Evolutionary conservation across 2,888 invertebrate species (phyloP), one percentile per base, ranked within the genome.

Genomic region (Drosophila crucigera): DNA sequence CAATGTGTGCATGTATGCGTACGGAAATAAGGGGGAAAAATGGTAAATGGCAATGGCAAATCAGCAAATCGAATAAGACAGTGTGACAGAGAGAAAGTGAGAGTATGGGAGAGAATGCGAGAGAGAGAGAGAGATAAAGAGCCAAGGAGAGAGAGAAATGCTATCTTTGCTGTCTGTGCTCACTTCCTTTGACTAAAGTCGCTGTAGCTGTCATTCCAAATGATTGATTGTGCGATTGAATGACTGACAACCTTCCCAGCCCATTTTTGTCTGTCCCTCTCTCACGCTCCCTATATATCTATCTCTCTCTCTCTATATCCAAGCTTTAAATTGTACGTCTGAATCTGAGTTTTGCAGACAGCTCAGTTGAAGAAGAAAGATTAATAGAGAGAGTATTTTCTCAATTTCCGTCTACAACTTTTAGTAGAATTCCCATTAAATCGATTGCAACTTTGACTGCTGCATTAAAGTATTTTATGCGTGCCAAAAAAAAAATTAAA

Each of bases 161-260:
- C 22, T 33, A 30, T 22, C 49, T 49, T 39, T 64, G 54, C 65
- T 61, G 60, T 49, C 43, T 52, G 58, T 54, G 69, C 62, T 73
- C 62, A 76, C 71, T 85, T 77, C 60, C 71, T 83, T 78, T 88
- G 69, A 83, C 89, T 89, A 83, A 76, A 90, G 89, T 76, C 84
- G 78, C 78, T 83, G 80, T 81, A 55, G 71, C 90, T 86, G 86
- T 86, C 86, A 85, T 83, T 88, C 86, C 67, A 50, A 78, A 85
- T 86, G 86, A 86, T 86, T 90, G 86, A 90, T 86, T 83, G 86
- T 61, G 75, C 75, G 85, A 86, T 85, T 88, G 90, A 90, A 83
- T 88, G 88, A 90, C 85, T 78, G 73, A 78, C 80, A 72, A 31
- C 47, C 25, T 60, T 25, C 50, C 62, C 60, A 28, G 35, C 49